phyloP scores from a whole-genome alignment of 64 coral and sea anemone species.

The Pocillopora verrucosa region DNA sequence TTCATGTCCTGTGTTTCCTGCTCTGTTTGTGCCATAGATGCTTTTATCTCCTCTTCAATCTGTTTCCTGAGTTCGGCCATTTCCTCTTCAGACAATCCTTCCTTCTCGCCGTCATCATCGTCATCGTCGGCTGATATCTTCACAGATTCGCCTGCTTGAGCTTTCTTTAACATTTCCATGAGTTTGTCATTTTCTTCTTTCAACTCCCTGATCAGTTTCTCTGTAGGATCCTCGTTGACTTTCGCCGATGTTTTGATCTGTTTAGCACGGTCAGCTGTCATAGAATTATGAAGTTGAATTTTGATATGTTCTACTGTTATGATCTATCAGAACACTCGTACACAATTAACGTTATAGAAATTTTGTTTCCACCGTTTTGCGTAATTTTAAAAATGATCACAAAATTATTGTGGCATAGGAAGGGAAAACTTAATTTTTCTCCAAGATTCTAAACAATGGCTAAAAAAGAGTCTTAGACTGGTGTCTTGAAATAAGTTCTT shows the following conservation, averaged over 20 bases:
- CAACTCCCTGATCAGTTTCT: slow-evolving; percentile 90
- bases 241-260: slow-evolving; percentile 94
- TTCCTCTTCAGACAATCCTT: slow-evolving; percentile 81
- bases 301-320: too few species aligned
- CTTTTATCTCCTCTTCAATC: slow-evolving; percentile 92
- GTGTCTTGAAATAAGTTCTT: too few species aligned
- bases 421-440: too few species aligned
- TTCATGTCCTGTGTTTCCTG: slow-evolving; percentile 75
- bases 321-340: too few species aligned
- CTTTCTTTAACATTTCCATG: slow-evolving; percentile 85
- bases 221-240: slow-evolving; percentile 96
- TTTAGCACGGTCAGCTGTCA: slow-evolving; percentile 91
- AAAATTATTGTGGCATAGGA: too few species aligned
- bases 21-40: slow-evolving; percentile 81
- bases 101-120: slow-evolving; percentile 67
- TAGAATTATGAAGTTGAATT: background rate
- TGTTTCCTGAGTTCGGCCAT: slow-evolving; percentile 89
- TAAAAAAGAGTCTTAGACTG: too few species aligned
- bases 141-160: slow-evolving; percentile 67
- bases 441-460: too few species aligned
- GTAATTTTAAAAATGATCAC: too few species aligned
- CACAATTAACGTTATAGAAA: too few species aligned
- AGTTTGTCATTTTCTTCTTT: slow-evolving; percentile 93
- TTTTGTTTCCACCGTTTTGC: too few species aligned
- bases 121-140: slow-evolving; percentile 72